phyloP scores from a whole-genome alignment of 2,797 vertebrate genomes.

The Melanotaenia pygmaea region DNA sequence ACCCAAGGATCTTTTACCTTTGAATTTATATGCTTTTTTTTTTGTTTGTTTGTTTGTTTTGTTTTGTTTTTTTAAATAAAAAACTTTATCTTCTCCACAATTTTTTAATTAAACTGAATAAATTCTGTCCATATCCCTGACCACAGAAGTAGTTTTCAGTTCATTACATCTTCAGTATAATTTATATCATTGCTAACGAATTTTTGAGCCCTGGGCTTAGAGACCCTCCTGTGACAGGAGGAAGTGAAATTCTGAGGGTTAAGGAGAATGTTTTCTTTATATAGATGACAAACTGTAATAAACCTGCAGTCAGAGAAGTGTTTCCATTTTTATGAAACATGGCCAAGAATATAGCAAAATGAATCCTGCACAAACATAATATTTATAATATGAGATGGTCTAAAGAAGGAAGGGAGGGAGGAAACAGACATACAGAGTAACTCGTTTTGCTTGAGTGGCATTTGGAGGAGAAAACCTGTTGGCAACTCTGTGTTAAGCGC shows the following conservation, averaged over 20 bases:
- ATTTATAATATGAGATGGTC: conserved; percentile 45
- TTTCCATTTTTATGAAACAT: conserved; percentile 34
- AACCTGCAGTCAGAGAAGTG: conserved; percentile 21
- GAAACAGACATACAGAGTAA: conserved; percentile 30
- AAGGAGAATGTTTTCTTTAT: conserved; percentile 14
- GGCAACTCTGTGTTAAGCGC: conserved; percentile 74
- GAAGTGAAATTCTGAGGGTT: conserved; percentile 4
- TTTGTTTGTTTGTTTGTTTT: background rate
- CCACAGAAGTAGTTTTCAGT: conserved; percentile 2
- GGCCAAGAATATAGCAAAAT: conserved; percentile 66
- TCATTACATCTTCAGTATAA: conserved; percentile 1
- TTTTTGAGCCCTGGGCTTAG: conserved; percentile 11
- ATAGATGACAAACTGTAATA: conserved; percentile 10
- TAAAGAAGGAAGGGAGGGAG: conserved; percentile 37
- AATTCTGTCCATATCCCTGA: background rate
- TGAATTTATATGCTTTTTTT: background rate
- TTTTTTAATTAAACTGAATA: background rate
- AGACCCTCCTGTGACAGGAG: conserved; percentile 28
- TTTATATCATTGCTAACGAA: conserved; percentile 11
- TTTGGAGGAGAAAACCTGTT: conserved; percentile 77
- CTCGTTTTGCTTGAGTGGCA: conserved; percentile 76
- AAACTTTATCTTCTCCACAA: background rate
- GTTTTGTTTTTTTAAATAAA: too few relatives aligned
- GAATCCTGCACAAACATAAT: conserved; percentile 33
- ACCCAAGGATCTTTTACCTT: conserved; percentile 2